Percentiles rank a stretch among this genome's conserved stretches.
Conservation (phyloP, 2,888 invertebrate genomes). For the Drosophila birchii region DNA sequence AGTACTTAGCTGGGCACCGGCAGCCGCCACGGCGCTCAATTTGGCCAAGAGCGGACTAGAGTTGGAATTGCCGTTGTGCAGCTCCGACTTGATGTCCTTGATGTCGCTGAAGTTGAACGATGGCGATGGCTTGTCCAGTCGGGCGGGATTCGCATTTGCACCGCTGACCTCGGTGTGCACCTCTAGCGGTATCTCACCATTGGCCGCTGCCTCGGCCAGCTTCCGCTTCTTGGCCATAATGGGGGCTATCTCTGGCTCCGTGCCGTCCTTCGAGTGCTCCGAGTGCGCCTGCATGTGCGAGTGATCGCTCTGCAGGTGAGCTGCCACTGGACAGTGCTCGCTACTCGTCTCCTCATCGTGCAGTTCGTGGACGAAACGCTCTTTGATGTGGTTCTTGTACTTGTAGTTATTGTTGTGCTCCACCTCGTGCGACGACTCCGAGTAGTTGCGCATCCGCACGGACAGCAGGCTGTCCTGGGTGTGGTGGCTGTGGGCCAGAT, state of each 20-base stretch:
- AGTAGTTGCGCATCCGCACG: slow-evolving; percentile 83
- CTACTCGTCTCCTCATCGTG: slow-evolving; percentile 84
- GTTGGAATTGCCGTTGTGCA: slow-evolving; percentile 70
- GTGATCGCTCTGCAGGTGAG: slow-evolving; percentile 82
- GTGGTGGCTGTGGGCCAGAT: slow-evolving; percentile 71
- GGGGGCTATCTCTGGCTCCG: slow-evolving; percentile 83
- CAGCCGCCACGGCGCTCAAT: slow-evolving; percentile 51
- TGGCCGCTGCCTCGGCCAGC: slow-evolving; percentile 74
- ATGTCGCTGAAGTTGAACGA: slow-evolving; percentile 76
- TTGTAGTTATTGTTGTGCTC: slow-evolving; percentile 89
- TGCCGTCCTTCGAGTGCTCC: slow-evolving; percentile 83
- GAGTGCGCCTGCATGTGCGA: slow-evolving; percentile 82
- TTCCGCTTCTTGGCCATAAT: slow-evolving; percentile 83
- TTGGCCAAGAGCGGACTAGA: slow-evolving; percentile 66
- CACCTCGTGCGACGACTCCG: slow-evolving; percentile 84
- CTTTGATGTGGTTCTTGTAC: slow-evolving; percentile 97
- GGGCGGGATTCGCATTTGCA: slow-evolving; percentile 38
- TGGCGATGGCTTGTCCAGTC: slow-evolving; percentile 68
- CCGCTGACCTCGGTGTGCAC: slow-evolving; percentile 56
- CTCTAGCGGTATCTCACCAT: slow-evolving; percentile 54
- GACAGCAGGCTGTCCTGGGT: slow-evolving; percentile 79
- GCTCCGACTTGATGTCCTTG: slow-evolving; percentile 82
- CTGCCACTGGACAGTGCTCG: slow-evolving; percentile 83
- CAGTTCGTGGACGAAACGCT: slow-evolving; percentile 89
- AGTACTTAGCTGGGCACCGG: slow-evolving; percentile 65